Percentiles rank a stretch among this genome's conserved stretches.
These are phyloP conservation scores for Sminthurides aquaticus DNA, from an alignment of 2,888 invertebrate species.

Conservation along the genomic window DNA sequence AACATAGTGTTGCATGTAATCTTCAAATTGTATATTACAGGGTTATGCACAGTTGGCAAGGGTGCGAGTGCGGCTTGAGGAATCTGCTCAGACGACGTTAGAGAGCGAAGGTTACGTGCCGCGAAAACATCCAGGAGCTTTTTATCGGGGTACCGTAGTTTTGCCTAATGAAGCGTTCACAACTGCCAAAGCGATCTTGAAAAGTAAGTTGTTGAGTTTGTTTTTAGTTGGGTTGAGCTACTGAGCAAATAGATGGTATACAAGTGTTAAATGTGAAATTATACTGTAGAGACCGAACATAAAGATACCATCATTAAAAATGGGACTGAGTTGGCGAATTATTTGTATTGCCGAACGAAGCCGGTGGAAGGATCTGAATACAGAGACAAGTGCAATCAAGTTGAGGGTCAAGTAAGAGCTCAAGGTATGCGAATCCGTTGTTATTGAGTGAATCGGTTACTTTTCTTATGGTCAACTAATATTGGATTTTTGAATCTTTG, in stretches of 20 bases:
- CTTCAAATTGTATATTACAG: no score
- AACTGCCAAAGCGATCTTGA: constrained; percentile 53
- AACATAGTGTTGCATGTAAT: no score
- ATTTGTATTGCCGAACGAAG: constrained; percentile 57
- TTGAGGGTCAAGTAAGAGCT: constrained; percentile 47
- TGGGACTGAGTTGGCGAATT: constrained; percentile 42
- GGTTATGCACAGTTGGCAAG: constrained; percentile 14
- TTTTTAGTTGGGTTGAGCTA: background rate
- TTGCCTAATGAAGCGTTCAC: constrained; percentile 58
- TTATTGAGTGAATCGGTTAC: no score
- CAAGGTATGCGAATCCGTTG: constrained; percentile 45
- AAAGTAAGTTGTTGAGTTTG: constrained; percentile 47
- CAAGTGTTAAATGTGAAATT: no score
- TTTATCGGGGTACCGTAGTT: constrained; percentile 51
- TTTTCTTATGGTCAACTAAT: constrained; percentile 9
- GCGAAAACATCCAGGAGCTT: constrained; percentile 64
- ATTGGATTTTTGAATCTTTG: constrained; percentile 17
- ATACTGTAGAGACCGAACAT: no score
- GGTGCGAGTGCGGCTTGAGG: constrained; percentile 23
- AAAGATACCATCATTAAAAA: background rate
- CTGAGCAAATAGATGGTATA: no score
- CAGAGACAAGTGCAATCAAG: constrained; percentile 47
- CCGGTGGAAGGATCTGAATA: constrained; percentile 59
- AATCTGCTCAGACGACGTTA: constrained; percentile 33
- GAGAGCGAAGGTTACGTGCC: constrained; percentile 56